Evolutionary conservation across 2,113 vertebrate species (phyloP).

Genomic region (Hippocampus barbouri): DNA sequence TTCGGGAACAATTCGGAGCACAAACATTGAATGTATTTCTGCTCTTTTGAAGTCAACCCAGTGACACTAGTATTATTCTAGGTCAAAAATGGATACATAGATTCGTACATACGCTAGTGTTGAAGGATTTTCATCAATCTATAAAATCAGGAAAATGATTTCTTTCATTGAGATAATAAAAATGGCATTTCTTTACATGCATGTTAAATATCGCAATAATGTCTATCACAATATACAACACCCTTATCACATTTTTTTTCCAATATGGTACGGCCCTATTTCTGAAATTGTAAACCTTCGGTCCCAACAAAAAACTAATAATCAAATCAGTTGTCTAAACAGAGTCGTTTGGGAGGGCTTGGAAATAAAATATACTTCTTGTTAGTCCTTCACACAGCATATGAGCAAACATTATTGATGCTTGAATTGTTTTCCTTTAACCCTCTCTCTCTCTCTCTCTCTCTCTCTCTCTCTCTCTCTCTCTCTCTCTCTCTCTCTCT

Average conservation of each 20-base stretch:
- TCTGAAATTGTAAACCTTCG: neutral
- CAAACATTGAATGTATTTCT: neutral
- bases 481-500: neutral
- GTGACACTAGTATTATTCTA: neutral
- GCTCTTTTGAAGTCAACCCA: neutral
- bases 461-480: neutral
- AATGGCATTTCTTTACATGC: too few relatives aligned
- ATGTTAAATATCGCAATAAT: too few relatives aligned
- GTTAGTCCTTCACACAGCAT: slow-evolving; percentile 13
- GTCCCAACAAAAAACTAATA: neutral
- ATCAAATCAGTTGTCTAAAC: neutral
- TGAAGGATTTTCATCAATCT: neutral
- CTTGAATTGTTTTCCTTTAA: slow-evolving; percentile 9
- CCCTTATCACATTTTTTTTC: too few relatives aligned
- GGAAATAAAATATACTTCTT: slow-evolving; percentile 4
- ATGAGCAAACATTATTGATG: slow-evolving; percentile 9
- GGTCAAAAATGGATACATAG: neutral
- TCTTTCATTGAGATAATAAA: too few relatives aligned
- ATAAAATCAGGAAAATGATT: too few relatives aligned
- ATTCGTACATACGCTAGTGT: neutral
- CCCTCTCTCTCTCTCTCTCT: neutral
- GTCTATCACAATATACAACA: too few relatives aligned
- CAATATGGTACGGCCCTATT: neutral
- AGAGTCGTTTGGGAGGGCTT: slow-evolving; percentile 1
- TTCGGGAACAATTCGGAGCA: neutral